These are phyloP conservation scores for Bradypodion pumilum DNA, from an alignment of 2,797 vertebrate species.

Conservation along the genomic window DNA sequence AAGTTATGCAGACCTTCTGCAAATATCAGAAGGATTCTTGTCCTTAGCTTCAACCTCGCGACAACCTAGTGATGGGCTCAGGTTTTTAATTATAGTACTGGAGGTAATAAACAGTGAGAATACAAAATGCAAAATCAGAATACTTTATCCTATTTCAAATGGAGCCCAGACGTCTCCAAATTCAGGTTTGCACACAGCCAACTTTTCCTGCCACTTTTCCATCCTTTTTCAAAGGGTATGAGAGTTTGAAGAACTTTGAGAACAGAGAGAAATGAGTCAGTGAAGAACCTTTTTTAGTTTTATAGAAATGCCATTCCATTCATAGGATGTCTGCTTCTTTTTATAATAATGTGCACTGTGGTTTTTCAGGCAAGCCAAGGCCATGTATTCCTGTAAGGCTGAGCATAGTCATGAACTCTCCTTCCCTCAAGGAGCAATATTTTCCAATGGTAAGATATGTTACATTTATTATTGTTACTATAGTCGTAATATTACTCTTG, in stretches of 20 bases:
- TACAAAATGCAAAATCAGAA: background rate
- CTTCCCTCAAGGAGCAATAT: slow-evolving; percentile 93
- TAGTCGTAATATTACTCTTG: background rate
- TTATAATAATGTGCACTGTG: slow-evolving; percentile 33
- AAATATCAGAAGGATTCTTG: no score
- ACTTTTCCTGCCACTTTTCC: background rate
- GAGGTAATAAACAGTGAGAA: background rate
- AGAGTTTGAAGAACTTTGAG: background rate
- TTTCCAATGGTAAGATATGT: slow-evolving; percentile 88
- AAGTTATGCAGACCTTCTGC: no score
- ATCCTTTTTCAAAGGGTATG: background rate
- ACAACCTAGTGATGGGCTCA: background rate
- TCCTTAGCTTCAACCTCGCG: no score
- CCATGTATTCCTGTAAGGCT: slow-evolving; percentile 94
- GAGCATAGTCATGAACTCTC: slow-evolving; percentile 95
- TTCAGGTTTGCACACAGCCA: background rate
- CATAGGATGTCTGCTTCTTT: background rate
- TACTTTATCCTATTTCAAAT: background rate
- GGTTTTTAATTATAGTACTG: background rate
- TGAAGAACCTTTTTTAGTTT: background rate
- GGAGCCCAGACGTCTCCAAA: background rate
- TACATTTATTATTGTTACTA: slow-evolving; percentile 16
- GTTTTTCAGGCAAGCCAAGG: slow-evolving; percentile 87
- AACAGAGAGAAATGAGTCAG: no score
- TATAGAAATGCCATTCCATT: background rate